phyloP scores from a whole-genome alignment of 2,113 vertebrate species.

The Eublepharis macularius region DNA sequence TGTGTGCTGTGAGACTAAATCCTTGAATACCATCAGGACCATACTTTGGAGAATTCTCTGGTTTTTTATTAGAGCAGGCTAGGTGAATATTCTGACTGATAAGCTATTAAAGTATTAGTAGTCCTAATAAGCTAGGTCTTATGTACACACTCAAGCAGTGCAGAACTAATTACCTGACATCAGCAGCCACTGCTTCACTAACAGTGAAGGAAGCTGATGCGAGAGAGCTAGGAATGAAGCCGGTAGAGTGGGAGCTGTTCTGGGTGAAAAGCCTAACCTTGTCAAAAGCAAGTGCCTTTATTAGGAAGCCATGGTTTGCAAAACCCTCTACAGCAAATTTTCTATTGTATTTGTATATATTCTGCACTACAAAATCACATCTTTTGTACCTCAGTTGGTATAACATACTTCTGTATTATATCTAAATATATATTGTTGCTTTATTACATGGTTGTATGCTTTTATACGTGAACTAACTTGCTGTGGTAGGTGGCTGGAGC shows the following conservation, averaged over 20 bases:
- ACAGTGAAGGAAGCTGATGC: slow-evolving; percentile 13
- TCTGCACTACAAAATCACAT: too few relatives aligned
- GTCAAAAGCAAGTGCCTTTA: neutral
- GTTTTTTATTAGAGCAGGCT: neutral
- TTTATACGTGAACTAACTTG: too few relatives aligned
- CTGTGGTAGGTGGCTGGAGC: too few relatives aligned
- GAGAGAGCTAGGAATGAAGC: slow-evolving; percentile 32
- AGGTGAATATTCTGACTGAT: neutral
- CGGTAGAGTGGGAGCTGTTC: slow-evolving; percentile 17
- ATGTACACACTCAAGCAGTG: slow-evolving; percentile 16
- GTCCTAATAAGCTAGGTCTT: neutral
- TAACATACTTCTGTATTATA: too few relatives aligned
- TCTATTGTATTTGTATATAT: neutral
- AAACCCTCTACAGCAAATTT: neutral
- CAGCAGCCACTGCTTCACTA: slow-evolving; percentile 35
- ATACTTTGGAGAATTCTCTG: neutral
- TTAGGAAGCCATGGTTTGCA: neutral
- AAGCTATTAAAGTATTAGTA: neutral
- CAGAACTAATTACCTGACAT: slow-evolving; percentile 51
- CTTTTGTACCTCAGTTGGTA: too few relatives aligned
- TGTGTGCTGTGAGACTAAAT: neutral
- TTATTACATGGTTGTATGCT: too few relatives aligned
- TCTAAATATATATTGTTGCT: too few relatives aligned
- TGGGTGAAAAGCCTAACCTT: neutral
- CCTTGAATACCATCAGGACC: neutral